Conservation (phyloP, 2,113 vertebrate genomes). For the Entosphenus tridentatus region DNA sequence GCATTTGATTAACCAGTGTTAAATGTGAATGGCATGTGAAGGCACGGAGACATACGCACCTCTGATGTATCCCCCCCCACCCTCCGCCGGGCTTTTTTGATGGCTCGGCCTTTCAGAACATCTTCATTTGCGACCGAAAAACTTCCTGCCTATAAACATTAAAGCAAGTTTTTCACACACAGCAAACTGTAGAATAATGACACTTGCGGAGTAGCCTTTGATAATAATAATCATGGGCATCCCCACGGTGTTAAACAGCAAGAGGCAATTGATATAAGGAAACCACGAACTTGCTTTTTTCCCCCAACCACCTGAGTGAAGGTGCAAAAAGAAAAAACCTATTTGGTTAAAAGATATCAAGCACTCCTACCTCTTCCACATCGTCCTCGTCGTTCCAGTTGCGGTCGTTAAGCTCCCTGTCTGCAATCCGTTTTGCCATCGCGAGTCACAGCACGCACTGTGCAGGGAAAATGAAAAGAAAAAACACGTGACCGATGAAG, state of each 20-base stretch:
- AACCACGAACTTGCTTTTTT: too few relatives aligned
- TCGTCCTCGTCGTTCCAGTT: conserved; percentile 98
- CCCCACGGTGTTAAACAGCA: neutral
- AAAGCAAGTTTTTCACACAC: neutral
- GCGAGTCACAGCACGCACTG: conserved; percentile 4
- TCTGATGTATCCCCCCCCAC: conserved; percentile 10
- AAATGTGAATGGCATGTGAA: too few relatives aligned
- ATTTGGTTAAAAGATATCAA: neutral
- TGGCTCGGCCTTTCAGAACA: conserved; percentile 61
- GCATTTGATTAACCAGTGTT: too few relatives aligned
- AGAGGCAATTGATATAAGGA: neutral
- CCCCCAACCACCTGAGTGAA: neutral
- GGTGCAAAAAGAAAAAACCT: neutral
- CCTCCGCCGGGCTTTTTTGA: conserved; percentile 78
- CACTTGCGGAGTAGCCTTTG: too few relatives aligned
- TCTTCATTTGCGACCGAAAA: conserved; percentile 71
- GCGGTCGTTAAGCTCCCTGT: conserved; percentile 77
- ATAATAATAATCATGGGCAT: neutral
- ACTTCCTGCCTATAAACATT: conserved; percentile 41
- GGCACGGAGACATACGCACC: too few relatives aligned
- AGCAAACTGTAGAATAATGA: neutral
- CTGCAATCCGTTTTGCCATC: conserved; percentile 87
- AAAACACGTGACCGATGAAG: too few relatives aligned
- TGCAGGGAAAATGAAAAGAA: too few relatives aligned
- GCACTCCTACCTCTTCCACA: conserved; percentile 47